phyloP scores from a whole-genome alignment of 2,888 invertebrate species.

The Germaria angustata region DNA sequence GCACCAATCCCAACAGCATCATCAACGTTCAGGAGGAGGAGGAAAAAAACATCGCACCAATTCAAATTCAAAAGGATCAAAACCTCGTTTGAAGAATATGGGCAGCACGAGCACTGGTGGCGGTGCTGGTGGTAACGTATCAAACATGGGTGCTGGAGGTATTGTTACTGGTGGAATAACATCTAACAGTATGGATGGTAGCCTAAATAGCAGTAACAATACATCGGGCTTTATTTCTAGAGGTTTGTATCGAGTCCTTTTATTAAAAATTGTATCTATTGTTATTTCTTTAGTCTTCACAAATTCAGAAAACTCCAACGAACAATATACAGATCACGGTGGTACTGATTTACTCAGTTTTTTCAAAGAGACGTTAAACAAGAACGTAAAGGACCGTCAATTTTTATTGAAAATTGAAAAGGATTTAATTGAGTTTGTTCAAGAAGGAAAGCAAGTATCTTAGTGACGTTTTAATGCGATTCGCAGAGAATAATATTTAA shows the following conservation, averaged over 20 bases:
- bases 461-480: neutral
- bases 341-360: conserved; percentile 92
- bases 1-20: conserved; percentile 71
- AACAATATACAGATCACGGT: conserved; percentile 86
- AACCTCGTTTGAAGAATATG: conserved; percentile 80
- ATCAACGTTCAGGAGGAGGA: conserved; percentile 73
- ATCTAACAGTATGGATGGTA: conserved; percentile 63
- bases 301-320: conserved; percentile 86
- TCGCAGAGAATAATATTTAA: neutral
- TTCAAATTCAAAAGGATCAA: conserved; percentile 79
- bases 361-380: conserved; percentile 93
- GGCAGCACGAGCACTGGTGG: conserved; percentile 74
- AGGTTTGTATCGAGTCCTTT: conserved; percentile 77
- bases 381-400: conserved; percentile 92
- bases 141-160: conserved; percentile 63
- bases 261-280: conserved; percentile 67
- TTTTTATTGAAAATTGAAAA: conserved; percentile 93
- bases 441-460: conserved; percentile 83
- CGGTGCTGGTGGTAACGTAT: conserved; percentile 81
- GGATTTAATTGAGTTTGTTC: conserved; percentile 90
- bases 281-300: conserved; percentile 75
- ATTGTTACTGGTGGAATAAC: conserved; percentile 80
- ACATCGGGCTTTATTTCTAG: conserved; percentile 82
- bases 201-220: conserved; percentile 76
- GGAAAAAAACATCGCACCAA: conserved; percentile 79